A percentile compares a stretch with the other conserved stretches of the same genome.
phyloP scores from a whole-genome alignment of 2,113 vertebrate species.

The Butorides virescens region DNA sequence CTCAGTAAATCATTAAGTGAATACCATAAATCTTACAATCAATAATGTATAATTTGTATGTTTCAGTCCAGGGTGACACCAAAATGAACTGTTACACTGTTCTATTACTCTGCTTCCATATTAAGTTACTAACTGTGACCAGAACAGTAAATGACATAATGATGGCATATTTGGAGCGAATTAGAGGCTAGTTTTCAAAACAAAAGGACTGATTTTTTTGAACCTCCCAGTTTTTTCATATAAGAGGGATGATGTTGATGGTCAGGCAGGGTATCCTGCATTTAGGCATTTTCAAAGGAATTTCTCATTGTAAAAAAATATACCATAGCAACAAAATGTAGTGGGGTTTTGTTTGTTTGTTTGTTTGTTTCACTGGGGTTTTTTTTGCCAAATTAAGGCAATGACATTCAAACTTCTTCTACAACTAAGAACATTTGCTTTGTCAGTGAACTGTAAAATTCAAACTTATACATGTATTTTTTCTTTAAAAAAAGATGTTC shows the following conservation, averaged over 20 bases:
- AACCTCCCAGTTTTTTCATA: background rate
- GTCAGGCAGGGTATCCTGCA: background rate
- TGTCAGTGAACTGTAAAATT: background rate
- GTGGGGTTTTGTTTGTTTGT: background rate
- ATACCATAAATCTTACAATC: background rate
- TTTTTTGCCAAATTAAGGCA: background rate
- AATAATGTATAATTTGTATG: background rate
- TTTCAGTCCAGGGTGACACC: background rate
- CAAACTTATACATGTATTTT: background rate
- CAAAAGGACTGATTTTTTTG: background rate
- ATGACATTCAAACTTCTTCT: background rate
- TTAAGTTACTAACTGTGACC: background rate
- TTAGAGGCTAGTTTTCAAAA: background rate
- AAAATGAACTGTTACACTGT: background rate
- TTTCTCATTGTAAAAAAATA: background rate
- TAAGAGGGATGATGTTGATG: background rate
- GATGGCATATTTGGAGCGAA: background rate
- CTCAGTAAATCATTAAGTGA: background rate
- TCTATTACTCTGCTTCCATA: background rate
- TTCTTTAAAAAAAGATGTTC: background rate
- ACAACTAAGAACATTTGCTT: background rate
- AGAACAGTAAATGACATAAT: background rate
- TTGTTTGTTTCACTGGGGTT: background rate
- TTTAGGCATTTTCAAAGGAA: background rate
- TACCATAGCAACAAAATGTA: background rate